A percentile compares a stretch with the other conserved stretches of the same genome.
Evolutionary conservation across 2,113 vertebrate genomes (phyloP).

Genomic region (Capreolus pygargus): DNA sequence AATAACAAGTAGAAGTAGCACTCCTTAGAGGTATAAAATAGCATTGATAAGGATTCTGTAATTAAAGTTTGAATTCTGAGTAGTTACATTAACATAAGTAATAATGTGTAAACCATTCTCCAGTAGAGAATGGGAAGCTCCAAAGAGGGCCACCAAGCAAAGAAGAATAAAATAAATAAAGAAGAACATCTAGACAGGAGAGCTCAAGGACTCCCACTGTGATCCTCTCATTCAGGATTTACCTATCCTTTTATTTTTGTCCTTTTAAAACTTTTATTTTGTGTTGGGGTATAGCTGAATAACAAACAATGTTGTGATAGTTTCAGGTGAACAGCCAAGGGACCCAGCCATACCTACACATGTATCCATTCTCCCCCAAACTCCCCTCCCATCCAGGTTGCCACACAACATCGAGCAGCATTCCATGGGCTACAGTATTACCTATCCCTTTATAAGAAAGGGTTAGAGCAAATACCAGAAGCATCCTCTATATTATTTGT

Average conservation of each 20-base stretch:
- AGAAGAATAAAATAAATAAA: neutral
- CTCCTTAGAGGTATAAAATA: neutral
- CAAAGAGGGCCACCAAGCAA: neutral
- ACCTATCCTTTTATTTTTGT: neutral
- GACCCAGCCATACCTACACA: neutral
- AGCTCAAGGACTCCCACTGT: neutral
- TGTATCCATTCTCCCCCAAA: neutral
- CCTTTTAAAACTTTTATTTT: neutral
- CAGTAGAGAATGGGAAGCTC: neutral
- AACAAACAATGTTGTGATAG: neutral
- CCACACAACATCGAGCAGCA: neutral
- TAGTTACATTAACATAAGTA: neutral
- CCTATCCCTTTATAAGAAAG: neutral
- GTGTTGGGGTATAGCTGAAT: neutral
- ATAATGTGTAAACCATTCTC: neutral
- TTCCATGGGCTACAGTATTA: neutral
- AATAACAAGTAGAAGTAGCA: neutral
- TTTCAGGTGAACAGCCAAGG: neutral
- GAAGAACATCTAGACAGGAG: neutral
- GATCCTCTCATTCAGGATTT: neutral
- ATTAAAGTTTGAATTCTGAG: neutral
- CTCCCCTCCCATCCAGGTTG: neutral
- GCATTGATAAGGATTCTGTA: neutral
- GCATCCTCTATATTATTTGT: neutral
- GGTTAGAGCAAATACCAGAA: neutral